Base-by-base conservation (phyloP, 1,140 invertebrate species). In the Drosophila micromelanica region DNA sequence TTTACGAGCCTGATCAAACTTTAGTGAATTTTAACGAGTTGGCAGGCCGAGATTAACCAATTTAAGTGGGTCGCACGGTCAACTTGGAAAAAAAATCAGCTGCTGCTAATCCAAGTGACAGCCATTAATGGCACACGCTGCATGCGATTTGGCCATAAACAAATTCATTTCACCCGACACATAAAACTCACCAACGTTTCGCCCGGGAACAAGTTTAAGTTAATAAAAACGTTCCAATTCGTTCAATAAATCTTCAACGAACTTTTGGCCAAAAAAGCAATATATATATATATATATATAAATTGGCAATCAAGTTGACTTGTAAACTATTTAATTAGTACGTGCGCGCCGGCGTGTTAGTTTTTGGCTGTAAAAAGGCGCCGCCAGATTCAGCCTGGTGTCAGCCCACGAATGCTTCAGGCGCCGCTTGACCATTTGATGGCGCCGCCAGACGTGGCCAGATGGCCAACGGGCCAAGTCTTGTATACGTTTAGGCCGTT, bases 251-350 rank as follows among this genome's bases (percentile, higher is more conserved):
- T 27, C 27, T 27, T 27, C 27, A 27, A 27, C 52, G 35, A 55
- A 54, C 60, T 27, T 40, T 43, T 71, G 49, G 42, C 12, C 38
- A 30, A 27, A 6, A 54, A 45, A 51, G 45, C 8, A 11, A 38
- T 12, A 20, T 17, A 23, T 23, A 23, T 23, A 23, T 23, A 20
- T n/a, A 62, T 55, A 64, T 35, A 76, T 30, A 54, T 32, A 40
- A 37, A 78, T 65, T 67, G 70, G 77, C 78, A 79, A 86, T 86
- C 78, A 73, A 76, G 78, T 69, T 87, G 82, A 86, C 84, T 86
- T 86, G 82, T 86, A 87, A 86, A 82, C 75, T 82, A 86, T 86
- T 86, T 86, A 86, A 86, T 86, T 86, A 86, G 82, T 85, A 82
- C 76, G 77, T 89, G 67, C 69, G 45, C 51, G 62, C 57, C 52